phyloP scores from a whole-genome alignment of 2,888 invertebrate genomes.

The Pheosia tremula region DNA sequence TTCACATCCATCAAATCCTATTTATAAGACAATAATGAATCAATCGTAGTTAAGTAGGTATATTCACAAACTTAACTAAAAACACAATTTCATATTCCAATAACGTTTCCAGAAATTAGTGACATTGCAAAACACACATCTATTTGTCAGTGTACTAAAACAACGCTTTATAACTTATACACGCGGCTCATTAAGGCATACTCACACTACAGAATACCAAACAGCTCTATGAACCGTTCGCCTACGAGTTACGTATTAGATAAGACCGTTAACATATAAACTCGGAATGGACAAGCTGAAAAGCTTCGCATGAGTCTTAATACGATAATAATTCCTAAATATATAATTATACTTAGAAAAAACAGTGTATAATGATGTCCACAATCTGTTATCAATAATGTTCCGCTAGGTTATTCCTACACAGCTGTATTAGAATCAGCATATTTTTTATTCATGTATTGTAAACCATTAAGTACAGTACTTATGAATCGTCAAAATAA shows the following conservation, averaged over 20 bases:
- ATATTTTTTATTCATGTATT: too few relatives aligned
- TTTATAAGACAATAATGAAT: too few relatives aligned
- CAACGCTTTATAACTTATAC: neutral
- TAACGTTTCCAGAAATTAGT: neutral
- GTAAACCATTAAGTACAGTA: too few relatives aligned
- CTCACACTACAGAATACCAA: constrained; percentile 1
- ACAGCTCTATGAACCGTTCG: neutral
- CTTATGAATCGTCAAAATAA: too few relatives aligned
- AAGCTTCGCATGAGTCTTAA: neutral
- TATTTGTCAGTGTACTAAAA: neutral
- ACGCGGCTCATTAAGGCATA: neutral
- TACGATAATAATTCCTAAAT: too few relatives aligned
- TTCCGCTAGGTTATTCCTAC: too few relatives aligned
- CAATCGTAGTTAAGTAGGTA: too few relatives aligned
- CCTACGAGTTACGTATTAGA: neutral
- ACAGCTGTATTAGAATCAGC: too few relatives aligned
- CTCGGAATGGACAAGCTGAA: neutral
- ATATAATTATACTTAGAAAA: too few relatives aligned
- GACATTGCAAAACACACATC: neutral
- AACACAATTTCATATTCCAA: neutral
- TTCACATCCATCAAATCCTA: too few relatives aligned
- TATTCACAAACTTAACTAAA: neutral
- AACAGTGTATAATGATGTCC: too few relatives aligned
- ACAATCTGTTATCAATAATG: too few relatives aligned
- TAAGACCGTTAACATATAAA: neutral